Conservation (phyloP, 2,888 invertebrate genomes). For the Volucella zonaria region DNA sequence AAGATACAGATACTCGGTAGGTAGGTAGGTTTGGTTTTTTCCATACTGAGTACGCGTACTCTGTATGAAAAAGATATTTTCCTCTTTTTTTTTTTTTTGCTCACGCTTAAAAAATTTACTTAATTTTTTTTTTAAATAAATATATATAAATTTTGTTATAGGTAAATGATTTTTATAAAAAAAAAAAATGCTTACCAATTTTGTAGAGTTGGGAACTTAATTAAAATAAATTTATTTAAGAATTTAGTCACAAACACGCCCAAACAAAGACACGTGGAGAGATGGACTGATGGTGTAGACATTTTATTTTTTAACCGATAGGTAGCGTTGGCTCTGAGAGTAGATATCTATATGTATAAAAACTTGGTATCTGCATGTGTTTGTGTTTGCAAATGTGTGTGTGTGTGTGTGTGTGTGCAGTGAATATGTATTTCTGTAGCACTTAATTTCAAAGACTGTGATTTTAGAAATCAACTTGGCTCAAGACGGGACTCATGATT, state of each 20-base stretch:
- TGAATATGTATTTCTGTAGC: slow-evolving; percentile 2
- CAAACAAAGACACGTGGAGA: slow-evolving; percentile 63
- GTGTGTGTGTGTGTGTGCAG: not conserved
- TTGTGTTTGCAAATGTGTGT: not conserved
- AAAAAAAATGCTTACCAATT: slow-evolving; percentile 39
- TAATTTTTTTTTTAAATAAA: slow-evolving; percentile 15
- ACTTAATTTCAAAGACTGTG: slow-evolving; percentile 12
- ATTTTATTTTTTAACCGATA: slow-evolving; percentile 49
- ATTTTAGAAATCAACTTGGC: slow-evolving; percentile 9
- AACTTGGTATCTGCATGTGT: slow-evolving; percentile 25
- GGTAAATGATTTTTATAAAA: not conserved
- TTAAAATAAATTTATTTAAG: slow-evolving; percentile 29
- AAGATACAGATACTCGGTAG: slow-evolving; percentile 33
- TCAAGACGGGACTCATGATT: slow-evolving; percentile 6
- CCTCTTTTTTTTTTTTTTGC: not conserved
- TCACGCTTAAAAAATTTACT: slow-evolving; percentile 8
- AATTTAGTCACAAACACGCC: slow-evolving; percentile 55
- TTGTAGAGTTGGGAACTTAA: slow-evolving; percentile 1
- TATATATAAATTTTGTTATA: too few species aligned
- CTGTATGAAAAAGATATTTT: slow-evolving; percentile 15
- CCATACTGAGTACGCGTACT: not conserved
- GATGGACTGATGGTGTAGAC: slow-evolving; percentile 67
- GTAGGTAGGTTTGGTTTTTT: slow-evolving; percentile 1
- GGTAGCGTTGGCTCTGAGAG: slow-evolving; percentile 35
- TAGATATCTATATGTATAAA: not conserved